Conservation (phyloP, 2,888 invertebrate species). For the Diadegma fenestrale region DNA sequence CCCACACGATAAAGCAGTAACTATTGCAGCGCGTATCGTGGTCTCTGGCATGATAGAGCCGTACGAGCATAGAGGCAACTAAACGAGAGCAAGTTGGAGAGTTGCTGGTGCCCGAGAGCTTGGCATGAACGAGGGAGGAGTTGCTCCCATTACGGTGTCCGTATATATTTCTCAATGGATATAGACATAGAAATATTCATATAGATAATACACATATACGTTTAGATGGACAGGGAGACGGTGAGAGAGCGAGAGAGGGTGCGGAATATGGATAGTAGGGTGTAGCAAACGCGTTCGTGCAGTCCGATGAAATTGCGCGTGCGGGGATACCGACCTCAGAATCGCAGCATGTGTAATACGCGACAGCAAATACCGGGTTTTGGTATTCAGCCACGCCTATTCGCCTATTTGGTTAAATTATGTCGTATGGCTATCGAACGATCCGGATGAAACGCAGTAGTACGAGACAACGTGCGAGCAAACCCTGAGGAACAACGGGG, state of each 20-base stretch:
- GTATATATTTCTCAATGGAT: background rate
- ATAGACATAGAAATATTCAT: slow-evolving; percentile 2
- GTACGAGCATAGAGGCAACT: slow-evolving; percentile 49
- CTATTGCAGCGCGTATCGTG: slow-evolving; percentile 59
- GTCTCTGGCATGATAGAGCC: slow-evolving; percentile 62
- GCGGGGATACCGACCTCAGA: slow-evolving; percentile 67
- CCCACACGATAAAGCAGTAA: slow-evolving; percentile 52
- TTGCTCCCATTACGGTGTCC: slow-evolving; percentile 6
- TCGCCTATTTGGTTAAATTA: slow-evolving; percentile 73
- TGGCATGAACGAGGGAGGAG: slow-evolving; percentile 55
- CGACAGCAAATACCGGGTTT: slow-evolving; percentile 64
- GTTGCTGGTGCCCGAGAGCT: slow-evolving; percentile 36
- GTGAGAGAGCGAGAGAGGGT: background rate
- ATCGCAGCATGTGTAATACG: slow-evolving; percentile 70
- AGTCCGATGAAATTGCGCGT: slow-evolving; percentile 71
- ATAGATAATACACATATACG: background rate
- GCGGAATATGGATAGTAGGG: slow-evolving; percentile 26
- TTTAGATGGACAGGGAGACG: background rate
- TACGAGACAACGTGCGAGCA: slow-evolving; percentile 15
- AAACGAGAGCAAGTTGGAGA: slow-evolving; percentile 52
- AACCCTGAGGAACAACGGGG: slow-evolving; percentile 26
- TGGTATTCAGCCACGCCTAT: slow-evolving; percentile 71
- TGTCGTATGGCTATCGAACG: slow-evolving; percentile 63
- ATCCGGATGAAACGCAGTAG: slow-evolving; percentile 23
- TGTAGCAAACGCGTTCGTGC: slow-evolving; percentile 58